phyloP scores from a whole-genome alignment of 2,888 invertebrate species.

The Eledone cirrhosa region DNA sequence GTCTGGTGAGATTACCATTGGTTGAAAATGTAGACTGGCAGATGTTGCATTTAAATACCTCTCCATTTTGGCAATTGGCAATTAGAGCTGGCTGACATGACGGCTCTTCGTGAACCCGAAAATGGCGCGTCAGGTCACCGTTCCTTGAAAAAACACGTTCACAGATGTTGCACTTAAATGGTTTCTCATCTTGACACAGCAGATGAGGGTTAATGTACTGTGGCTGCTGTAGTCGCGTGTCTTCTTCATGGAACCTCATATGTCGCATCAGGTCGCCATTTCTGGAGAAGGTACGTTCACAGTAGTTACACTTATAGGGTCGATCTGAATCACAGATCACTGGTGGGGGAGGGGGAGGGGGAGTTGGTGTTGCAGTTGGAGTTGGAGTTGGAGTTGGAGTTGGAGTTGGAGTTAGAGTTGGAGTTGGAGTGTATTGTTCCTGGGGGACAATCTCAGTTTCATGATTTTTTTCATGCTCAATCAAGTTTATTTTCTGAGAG shows the following conservation, averaged over 20 bases:
- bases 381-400: too few species aligned
- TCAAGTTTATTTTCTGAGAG: constrained; percentile 10
- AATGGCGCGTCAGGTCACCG: constrained; percentile 19
- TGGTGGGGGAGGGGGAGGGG: not conserved
- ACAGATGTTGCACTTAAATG: constrained; percentile 24
- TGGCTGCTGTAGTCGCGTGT: not conserved
- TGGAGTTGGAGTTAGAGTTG: too few species aligned
- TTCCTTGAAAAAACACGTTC: constrained; percentile 21
- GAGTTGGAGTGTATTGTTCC: too few species aligned
- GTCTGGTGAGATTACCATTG: constrained; percentile 18
- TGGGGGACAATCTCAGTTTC: not conserved
- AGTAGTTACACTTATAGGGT: constrained; percentile 17
- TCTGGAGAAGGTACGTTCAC: constrained; percentile 9
- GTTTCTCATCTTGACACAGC: constrained; percentile 19
- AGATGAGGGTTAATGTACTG: not conserved
- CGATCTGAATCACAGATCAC: not conserved
- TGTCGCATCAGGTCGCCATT: constrained; percentile 20
- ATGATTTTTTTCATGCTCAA: not conserved
- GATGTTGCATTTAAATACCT: constrained; percentile 11
- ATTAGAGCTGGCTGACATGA: not conserved
- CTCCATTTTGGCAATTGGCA: not conserved
- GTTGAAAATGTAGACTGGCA: constrained; percentile 19
- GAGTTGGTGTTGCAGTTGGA: not conserved
- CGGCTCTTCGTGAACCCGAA: constrained; percentile 23
- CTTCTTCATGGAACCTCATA: constrained; percentile 17